These are phyloP conservation scores for Scolopax mira DNA, from an alignment of 2,113 vertebrate genomes.

Conservation along the genomic window DNA sequence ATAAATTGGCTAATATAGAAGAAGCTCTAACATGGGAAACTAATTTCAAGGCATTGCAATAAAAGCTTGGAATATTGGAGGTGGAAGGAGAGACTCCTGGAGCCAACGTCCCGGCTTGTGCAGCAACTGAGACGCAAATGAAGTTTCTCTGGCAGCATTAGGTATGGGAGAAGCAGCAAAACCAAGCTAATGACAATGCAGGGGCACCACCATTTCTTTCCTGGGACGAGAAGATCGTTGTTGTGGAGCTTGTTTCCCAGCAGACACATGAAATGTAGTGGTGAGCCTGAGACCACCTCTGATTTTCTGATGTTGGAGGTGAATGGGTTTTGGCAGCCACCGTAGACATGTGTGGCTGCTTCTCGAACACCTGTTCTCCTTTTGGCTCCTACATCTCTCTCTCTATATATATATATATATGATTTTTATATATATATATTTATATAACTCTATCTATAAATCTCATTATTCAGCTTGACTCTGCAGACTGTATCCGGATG, in stretches of 20 bases:
- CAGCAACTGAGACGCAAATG: neutral
- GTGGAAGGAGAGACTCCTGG: neutral
- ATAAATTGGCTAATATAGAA: neutral
- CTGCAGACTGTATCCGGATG: neutral
- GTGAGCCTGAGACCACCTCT: neutral
- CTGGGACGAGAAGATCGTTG: neutral
- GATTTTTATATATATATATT: neutral
- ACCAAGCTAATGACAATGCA: neutral
- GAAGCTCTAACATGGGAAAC: neutral
- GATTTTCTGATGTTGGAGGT: neutral
- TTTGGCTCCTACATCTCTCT: neutral
- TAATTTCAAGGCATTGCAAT: neutral
- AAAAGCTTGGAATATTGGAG: neutral
- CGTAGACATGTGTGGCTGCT: accelerated
- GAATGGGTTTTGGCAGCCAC: accelerated
- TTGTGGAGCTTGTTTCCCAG: neutral
- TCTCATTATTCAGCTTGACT: neutral
- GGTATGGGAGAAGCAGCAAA: neutral
- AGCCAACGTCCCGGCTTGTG: neutral
- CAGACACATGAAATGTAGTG: accelerated
- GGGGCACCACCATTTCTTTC: neutral
- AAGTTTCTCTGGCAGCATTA: neutral
- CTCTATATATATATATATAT: accelerated
- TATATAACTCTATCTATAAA: too few relatives aligned
- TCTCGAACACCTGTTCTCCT: neutral